Evolutionary conservation across 2,113 vertebrate species (phyloP), one percentile per base, ranked within the genome.

Genomic region (Hypanus sabinus): DNA sequence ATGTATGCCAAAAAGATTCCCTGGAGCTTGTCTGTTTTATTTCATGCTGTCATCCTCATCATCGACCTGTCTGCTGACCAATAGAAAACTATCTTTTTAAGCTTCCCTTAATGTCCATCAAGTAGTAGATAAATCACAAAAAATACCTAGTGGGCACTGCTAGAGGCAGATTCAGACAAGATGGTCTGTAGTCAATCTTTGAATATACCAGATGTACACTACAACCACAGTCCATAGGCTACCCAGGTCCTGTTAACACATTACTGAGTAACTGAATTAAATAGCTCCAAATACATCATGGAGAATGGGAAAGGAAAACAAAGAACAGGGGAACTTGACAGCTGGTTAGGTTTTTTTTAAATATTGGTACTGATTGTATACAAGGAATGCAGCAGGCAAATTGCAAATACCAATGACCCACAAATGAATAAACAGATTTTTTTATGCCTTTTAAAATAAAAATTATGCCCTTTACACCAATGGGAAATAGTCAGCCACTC

Each of bases 51-150:
- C 90, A 71, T 93, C n/a, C 30, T 11, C 68, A 73, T 93, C 65
- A 92, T 92, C 36, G 11, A 22, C 22, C 20, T 93, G 36, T 38
- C n/a, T 30, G 18, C 33, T 73, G 68, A 93, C 36, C 36, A 93
- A 93, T 93, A 71, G 70, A 27, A 27, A 27, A 33, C n/a, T 93
- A 9, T 5, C 65, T 93, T 71, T 93, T 93, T 38, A 38, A 93
- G 33, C 33, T 93, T 93, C 24, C 10, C 68, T 91, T 20, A 73
- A 71, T 71, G 38, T 93, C 90, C 24, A 73, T 73, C 90, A 93
- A 38, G 65, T 38, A 4, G 18, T 70, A 24, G 20, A 62, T 46
- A 46, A 36, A 90, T 10, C 90, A 46, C 10, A 71, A 0, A 20
- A 93, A 93, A 73, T 46, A 73, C 33, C 27, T 36, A 24, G 20